Percentiles rank a stretch among this genome's conserved stretches.
Evolutionary conservation across 2,113 vertebrate species (phyloP).

Genomic region (Ictalurus furcatus): DNA sequence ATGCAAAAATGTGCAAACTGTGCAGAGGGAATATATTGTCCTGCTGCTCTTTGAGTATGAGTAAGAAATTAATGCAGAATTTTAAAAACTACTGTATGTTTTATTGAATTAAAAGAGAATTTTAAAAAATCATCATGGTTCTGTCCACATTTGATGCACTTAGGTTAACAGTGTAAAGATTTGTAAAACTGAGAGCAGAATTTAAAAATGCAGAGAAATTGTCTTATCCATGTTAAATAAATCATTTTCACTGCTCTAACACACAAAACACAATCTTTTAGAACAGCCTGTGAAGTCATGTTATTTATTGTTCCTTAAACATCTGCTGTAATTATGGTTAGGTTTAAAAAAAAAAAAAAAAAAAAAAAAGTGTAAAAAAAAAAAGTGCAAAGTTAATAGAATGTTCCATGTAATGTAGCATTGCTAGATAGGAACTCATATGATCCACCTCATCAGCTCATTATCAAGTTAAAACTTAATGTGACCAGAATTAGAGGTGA

Average conservation of each 20-base stretch:
- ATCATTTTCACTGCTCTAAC: not conserved
- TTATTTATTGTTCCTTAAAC: not conserved
- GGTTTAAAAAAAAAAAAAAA: not conserved
- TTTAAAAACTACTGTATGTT: not conserved
- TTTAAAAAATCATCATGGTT: not conserved
- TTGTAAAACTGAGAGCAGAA: not conserved
- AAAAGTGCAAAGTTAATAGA: not conserved
- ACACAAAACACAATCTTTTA: not conserved
- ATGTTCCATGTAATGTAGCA: not conserved
- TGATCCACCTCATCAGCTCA: not conserved
- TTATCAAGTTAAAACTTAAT: not conserved
- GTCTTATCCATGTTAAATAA: not conserved
- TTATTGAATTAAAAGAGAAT: not conserved
- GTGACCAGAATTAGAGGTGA: not conserved
- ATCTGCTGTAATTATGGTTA: not conserved
- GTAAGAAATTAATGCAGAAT: not conserved
- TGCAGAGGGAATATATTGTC: not conserved
- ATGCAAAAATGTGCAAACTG: not conserved
- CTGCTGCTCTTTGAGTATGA: not conserved
- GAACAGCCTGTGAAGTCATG: not conserved
- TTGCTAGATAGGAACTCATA: not conserved
- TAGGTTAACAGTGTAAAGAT: not conserved
- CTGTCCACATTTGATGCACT: not conserved
- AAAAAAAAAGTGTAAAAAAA: not conserved
- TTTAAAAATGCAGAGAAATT: not conserved